Conservation (phyloP, 2,113 vertebrate genomes). For the Ammodramus savannarum region DNA sequence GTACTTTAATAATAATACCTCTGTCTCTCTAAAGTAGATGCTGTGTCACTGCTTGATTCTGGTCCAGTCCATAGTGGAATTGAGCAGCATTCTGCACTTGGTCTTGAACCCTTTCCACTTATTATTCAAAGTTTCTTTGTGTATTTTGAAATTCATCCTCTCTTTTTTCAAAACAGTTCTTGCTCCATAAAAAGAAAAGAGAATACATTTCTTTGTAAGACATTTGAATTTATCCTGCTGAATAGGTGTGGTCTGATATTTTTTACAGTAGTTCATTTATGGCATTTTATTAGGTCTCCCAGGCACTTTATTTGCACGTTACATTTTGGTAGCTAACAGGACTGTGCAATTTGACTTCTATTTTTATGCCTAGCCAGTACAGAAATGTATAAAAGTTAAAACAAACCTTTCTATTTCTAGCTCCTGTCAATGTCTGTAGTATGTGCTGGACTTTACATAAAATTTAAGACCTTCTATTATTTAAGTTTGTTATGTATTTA, state of each 20-base stretch:
- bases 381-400: slow-evolving; percentile 53
- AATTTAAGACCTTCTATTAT: background rate
- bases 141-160: slow-evolving; percentile 18
- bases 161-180: background rate
- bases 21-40: background rate
- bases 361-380: slow-evolving; percentile 38
- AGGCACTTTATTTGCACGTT: slow-evolving; percentile 62
- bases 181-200: slow-evolving; percentile 35
- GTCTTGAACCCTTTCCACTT: background rate
- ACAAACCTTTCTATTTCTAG: slow-evolving; percentile 54
- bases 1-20: background rate
- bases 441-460: background rate
- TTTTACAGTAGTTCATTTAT: slow-evolving; percentile 65
- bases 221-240: slow-evolving; percentile 46
- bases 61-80: background rate
- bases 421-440: slow-evolving; percentile 17
- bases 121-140: slow-evolving; percentile 22
- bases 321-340: slow-evolving; percentile 48
- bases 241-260: slow-evolving; percentile 68
- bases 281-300: slow-evolving; percentile 68
- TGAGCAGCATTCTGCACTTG: background rate
- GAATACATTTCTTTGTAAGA: slow-evolving; percentile 61
- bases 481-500: background rate
- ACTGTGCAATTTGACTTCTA: slow-evolving; percentile 57
- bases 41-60: background rate